Percentiles rank a stretch among this genome's conserved stretches.
Evolutionary conservation across 2,888 invertebrate species (phyloP).

Genomic region (Phalera bucephala): DNA sequence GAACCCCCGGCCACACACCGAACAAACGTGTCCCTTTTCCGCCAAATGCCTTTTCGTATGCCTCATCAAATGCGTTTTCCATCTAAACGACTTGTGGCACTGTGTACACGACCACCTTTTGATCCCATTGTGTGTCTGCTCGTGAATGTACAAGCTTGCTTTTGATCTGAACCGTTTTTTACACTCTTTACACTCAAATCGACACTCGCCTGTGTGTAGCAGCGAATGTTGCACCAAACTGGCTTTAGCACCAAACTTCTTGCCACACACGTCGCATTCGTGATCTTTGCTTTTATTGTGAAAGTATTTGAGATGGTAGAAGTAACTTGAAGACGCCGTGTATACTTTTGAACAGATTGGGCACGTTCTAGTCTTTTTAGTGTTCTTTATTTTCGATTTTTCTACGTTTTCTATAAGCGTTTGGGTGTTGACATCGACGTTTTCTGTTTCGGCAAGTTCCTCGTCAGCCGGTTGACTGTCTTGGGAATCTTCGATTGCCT

Average conservation of each 20-base stretch:
- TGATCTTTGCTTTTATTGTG: constrained; percentile 70
- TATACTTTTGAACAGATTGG: constrained; percentile 73
- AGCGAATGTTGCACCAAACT: constrained; percentile 69
- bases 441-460: not conserved
- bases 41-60: constrained; percentile 70
- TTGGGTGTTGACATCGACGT: not conserved
- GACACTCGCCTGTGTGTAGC: constrained; percentile 66
- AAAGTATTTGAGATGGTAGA: constrained; percentile 78
- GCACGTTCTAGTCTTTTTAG: constrained; percentile 61
- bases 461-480: constrained; percentile 28
- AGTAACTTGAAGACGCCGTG: constrained; percentile 71
- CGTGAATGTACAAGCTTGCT: constrained; percentile 77
- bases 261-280: constrained; percentile 73
- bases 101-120: constrained; percentile 38
- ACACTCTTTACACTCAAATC: constrained; percentile 69
- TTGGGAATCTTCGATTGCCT: constrained; percentile 57
- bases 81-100: constrained; percentile 69
- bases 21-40: constrained; percentile 62
- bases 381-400: constrained; percentile 10
- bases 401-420: not conserved
- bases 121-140: constrained; percentile 52
- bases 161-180: constrained; percentile 72
- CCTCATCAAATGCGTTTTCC: constrained; percentile 65
- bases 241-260: constrained; percentile 67
- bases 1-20: constrained; percentile 74